phyloP scores from a whole-genome alignment of 2,113 vertebrate species.

The Lamprotornis superbus region DNA sequence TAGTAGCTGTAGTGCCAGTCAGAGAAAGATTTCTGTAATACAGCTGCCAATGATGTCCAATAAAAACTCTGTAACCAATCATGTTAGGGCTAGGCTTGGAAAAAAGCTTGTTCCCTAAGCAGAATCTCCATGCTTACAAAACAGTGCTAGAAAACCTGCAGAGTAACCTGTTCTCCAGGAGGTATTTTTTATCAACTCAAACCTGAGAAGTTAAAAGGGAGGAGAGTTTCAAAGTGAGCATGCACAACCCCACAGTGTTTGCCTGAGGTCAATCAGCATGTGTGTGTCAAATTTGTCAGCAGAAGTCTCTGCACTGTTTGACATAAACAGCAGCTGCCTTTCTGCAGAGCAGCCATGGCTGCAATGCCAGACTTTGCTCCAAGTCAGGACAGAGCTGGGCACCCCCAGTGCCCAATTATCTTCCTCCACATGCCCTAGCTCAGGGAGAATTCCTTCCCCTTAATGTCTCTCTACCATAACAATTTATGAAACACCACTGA shows the following conservation, averaged over 20 bases:
- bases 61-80: not conserved
- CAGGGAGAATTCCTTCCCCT: slow-evolving; percentile 14
- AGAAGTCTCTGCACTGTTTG: not conserved
- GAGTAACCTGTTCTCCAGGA: not conserved
- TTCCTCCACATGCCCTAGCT: not conserved
- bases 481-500: slow-evolving; percentile 51
- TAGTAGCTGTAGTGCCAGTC: not conserved
- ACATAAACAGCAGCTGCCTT: not conserved
- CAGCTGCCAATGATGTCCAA: not conserved
- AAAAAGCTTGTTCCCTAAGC: not conserved
- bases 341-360: not conserved
- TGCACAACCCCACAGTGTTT: not conserved
- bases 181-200: not conserved
- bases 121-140: not conserved
- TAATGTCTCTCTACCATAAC: slow-evolving; percentile 7
- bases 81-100: not conserved
- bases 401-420: not conserved
- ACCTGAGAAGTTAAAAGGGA: not conserved
- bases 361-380: not conserved
- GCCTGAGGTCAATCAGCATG: not conserved
- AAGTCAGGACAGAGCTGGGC: not conserved
- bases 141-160: not conserved
- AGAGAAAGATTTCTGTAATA: not conserved
- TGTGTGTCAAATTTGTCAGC: not conserved
- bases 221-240: not conserved